A percentile compares a stretch with the other conserved stretches of the same genome.
Conservation (phyloP, 2,888 invertebrate species). For the Branchipolynoe longqiensis region DNA sequence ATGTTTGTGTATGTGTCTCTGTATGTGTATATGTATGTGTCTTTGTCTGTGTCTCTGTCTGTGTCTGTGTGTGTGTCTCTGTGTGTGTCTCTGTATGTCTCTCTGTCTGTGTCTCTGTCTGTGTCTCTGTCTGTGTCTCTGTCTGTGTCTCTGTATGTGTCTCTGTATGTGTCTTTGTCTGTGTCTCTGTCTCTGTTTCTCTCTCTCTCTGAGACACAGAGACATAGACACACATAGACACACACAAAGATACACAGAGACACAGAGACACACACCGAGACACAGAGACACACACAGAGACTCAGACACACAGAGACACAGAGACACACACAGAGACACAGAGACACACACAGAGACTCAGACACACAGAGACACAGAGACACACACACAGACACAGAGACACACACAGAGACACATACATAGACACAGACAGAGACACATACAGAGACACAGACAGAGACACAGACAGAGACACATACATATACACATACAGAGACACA, state of each 20-base stretch:
- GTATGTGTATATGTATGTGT: no score
- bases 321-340: not conserved
- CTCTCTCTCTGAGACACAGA: not conserved
- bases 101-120: no score
- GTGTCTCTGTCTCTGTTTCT: no score
- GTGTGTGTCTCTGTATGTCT: no score
- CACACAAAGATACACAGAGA: not conserved
- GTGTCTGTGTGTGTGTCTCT: no score
- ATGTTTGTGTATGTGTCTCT: no score
- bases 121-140: no score
- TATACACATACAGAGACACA: no score
- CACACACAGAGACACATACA: not conserved
- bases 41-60: no score
- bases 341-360: not conserved
- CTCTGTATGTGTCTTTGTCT: no score
- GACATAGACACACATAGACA: not conserved
- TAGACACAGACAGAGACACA: not conserved
- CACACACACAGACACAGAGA: not conserved
- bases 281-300: not conserved
- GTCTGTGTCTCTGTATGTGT: no score
- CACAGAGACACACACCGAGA: not conserved
- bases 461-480: not conserved
- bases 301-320: not conserved
- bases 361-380: not conserved
- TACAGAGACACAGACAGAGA: not conserved